These are phyloP conservation scores for Poecile montanus DNA, from an alignment of 2,797 vertebrate genomes.

Conservation along the genomic window DNA sequence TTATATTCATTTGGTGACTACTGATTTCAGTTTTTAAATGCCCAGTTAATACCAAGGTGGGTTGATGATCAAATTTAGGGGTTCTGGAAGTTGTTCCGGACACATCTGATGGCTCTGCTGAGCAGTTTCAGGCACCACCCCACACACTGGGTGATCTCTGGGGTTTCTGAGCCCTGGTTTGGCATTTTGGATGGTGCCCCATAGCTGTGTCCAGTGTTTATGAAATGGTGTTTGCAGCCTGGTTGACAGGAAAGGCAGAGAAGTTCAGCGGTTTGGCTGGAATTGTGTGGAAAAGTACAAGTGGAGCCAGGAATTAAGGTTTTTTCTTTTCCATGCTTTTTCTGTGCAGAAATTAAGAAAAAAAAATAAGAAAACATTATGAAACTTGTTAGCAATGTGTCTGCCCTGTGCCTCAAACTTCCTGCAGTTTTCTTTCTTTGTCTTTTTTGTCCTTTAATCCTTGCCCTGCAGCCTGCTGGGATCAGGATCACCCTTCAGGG, in stretches of 20 bases:
- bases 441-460: not conserved
- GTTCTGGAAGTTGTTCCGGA: not conserved
- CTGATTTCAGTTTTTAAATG: not conserved
- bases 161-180: not conserved
- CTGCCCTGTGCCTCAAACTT: not conserved
- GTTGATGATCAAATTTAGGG: not conserved
- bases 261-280: not conserved
- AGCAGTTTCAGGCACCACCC: not conserved
- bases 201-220: not conserved
- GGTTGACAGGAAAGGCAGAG: not conserved
- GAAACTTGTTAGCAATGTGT: not conserved
- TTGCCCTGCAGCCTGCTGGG: not conserved
- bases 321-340: not conserved
- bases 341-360: not conserved
- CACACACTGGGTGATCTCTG: not conserved
- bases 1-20: not conserved
- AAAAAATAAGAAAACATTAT: not conserved
- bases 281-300: not conserved
- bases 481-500: not conserved
- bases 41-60: fast-evolving
- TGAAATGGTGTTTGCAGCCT: not conserved
- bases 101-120: fast-evolving
- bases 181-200: not conserved
- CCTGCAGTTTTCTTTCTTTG: not conserved
- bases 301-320: not conserved